Evolutionary conservation across 2,888 invertebrate genomes (phyloP), one percentile per base, ranked within the genome.

Genomic region (Conchocele bisecta): DNA sequence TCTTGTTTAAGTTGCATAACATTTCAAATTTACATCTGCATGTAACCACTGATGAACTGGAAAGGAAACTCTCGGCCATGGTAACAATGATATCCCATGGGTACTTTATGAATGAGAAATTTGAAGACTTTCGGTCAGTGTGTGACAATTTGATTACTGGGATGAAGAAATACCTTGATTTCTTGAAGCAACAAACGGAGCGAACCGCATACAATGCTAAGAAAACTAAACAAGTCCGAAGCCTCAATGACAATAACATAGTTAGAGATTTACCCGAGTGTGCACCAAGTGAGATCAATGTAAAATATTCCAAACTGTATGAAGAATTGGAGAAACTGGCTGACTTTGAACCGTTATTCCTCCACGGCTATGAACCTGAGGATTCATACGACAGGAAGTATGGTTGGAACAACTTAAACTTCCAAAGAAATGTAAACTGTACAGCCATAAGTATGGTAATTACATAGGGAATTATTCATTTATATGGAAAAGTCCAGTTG

Each of bases 401-500:
- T 72, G 72, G 72, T 13, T 67, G 1, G 31, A 56, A 1, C 29
- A 65, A 1, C 4, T 65, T 9, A 22, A 3, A 3, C 37, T 73
- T 4, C 58, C 54, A 4, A 59, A 33, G 33, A 37, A 64, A 15
- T 33, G 54, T 1, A 51, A 31, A n/a, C 24, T 60, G n/a, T n/a
- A n/a, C n/a, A n/a, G n/a, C n/a, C n/a, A n/a, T n/a, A n/a, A n/a
- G n/a, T n/a, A n/a, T n/a, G n/a, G n/a, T n/a, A n/a, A n/a, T 22
- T 60, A 69, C 29, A 35, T 69, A n/a, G 65, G 65, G n/a, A 74
- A 65, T 33, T 24, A 51, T 15, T 37, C 6, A 11, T 57, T 65
- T 44, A 15, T 65, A 6, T 59, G 64, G 65, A 69, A 65, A 39
- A 17, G 15, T 37, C 51, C 63, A 9, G 44, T 42, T n/a, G 48